Evolutionary conservation across 2,888 invertebrate genomes (phyloP).

Genomic region (Lottia scabra): DNA sequence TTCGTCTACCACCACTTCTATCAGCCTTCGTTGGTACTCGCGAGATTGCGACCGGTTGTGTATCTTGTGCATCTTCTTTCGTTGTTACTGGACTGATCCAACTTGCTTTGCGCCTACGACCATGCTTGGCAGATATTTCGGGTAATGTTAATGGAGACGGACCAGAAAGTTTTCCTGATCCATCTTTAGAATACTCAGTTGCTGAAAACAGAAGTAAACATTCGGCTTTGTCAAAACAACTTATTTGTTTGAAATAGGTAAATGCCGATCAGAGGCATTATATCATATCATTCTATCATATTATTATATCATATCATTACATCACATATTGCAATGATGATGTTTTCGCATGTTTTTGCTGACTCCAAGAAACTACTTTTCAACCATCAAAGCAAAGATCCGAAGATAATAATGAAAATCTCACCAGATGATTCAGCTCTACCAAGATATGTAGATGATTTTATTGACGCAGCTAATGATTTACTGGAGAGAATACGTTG

Average conservation of each 20-base stretch:
- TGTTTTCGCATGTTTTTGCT: too few species aligned
- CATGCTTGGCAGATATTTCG: not conserved
- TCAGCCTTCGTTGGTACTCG: not conserved
- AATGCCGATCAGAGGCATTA: too few species aligned
- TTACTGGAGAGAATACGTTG: slow-evolving; percentile 46
- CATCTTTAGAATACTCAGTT: too few species aligned
- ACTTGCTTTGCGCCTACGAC: not conserved
- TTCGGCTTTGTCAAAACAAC: too few species aligned
- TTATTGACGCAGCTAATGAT: slow-evolving; percentile 50
- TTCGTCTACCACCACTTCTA: not conserved
- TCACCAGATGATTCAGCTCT: slow-evolving; percentile 44
- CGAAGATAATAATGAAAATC: not conserved
- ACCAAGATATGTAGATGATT: slow-evolving; percentile 47
- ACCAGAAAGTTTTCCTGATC: not conserved
- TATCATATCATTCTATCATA: too few species aligned
- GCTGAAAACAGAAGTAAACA: too few species aligned
- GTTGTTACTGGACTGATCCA: not conserved
- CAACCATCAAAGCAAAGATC: too few species aligned
- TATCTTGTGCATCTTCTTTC: not conserved
- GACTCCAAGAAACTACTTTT: too few species aligned
- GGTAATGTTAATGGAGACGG: not conserved
- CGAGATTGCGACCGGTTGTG: not conserved
- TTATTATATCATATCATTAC: too few species aligned
- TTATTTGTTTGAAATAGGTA: too few species aligned
- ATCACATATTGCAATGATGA: too few species aligned